These are phyloP conservation scores for Catharus fuscescens DNA, from an alignment of 2,113 vertebrate genomes.

Conservation along the genomic window DNA sequence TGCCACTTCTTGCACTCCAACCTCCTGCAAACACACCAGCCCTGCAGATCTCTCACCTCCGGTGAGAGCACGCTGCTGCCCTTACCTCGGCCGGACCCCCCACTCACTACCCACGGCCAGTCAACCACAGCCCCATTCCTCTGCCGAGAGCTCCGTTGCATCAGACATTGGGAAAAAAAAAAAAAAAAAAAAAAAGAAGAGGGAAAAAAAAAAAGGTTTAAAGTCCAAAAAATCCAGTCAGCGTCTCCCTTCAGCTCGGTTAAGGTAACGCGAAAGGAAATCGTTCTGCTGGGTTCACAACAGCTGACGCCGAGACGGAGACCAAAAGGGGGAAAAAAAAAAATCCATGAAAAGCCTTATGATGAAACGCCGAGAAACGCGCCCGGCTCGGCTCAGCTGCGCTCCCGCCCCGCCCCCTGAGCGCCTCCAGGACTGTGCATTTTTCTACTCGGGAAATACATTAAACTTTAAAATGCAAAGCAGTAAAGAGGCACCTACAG, in stretches of 20 bases:
- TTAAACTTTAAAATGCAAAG: slow-evolving; percentile 55
- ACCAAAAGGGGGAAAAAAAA: not conserved
- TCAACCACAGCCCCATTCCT: slow-evolving; percentile 43
- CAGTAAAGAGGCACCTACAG: slow-evolving; percentile 42
- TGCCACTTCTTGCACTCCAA: not conserved
- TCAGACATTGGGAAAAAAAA: slow-evolving; percentile 16
- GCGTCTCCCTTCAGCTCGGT: not conserved
- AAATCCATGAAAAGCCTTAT: slow-evolving; percentile 43
- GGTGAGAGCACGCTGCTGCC: not conserved
- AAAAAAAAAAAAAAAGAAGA: not conserved
- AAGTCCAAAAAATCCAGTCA: not conserved
- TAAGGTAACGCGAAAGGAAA: not conserved
- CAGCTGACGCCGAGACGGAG: slow-evolving; percentile 46
- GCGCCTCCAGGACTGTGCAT: slow-evolving; percentile 46
- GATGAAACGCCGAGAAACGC: slow-evolving; percentile 66
- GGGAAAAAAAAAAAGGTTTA: not conserved
- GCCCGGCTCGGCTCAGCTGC: slow-evolving; percentile 58
- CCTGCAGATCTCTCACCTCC: not conserved
- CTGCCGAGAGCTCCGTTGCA: slow-evolving; percentile 16
- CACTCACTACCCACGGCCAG: slow-evolving; percentile 20
- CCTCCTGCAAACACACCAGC: not conserved
- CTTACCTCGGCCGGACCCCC: slow-evolving; percentile 29
- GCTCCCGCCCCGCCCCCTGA: slow-evolving; percentile 62
- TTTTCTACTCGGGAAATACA: slow-evolving; percentile 47
- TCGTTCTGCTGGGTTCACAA: not conserved